Percentiles rank a stretch among this genome's conserved stretches.
phyloP scores from a whole-genome alignment of 1,140 invertebrate species.

The Drosophila eugracilis region DNA sequence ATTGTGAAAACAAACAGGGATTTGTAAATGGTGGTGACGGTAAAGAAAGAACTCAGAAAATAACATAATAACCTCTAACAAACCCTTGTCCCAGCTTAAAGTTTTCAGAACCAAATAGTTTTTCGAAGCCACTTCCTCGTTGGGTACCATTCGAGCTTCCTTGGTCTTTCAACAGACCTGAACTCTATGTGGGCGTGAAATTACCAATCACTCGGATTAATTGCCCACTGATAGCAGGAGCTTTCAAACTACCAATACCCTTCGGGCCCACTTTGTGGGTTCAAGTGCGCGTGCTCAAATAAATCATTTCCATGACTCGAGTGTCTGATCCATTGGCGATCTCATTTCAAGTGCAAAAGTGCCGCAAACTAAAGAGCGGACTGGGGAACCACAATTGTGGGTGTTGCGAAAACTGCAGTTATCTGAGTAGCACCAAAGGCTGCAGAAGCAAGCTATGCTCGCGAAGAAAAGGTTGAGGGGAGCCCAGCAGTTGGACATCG shows the following conservation, averaged over 20 bases:
- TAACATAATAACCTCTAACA: no score
- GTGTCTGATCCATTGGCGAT: constrained; percentile 63
- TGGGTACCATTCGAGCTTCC: constrained; percentile 6
- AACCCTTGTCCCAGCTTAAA: no score
- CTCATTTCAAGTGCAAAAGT: constrained; percentile 81
- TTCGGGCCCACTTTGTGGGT: constrained; percentile 24
- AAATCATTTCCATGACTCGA: constrained; percentile 77
- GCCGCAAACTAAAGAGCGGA: constrained; percentile 65
- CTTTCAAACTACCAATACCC: constrained; percentile 30
- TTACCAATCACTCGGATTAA: constrained; percentile 76
- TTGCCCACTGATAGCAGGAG: constrained; percentile 66
- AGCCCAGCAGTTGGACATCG: constrained; percentile 20
- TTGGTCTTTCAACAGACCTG: constrained; percentile 3
- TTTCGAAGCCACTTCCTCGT: background rate
- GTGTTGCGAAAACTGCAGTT: constrained; percentile 41
- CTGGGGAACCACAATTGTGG: constrained; percentile 65
- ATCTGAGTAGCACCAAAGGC: constrained; percentile 3
- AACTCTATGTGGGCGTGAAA: constrained; percentile 63
- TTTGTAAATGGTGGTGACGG: constrained; percentile 21
- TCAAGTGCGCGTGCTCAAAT: constrained; percentile 83
- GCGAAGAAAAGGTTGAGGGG: background rate
- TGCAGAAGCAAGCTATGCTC: background rate
- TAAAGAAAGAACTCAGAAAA: no score
- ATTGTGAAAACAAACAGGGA: constrained; percentile 27
- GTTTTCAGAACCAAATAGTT: background rate